These are phyloP conservation scores for Scomber colias DNA, from an alignment of 2,113 vertebrate species.

Conservation along the genomic window DNA sequence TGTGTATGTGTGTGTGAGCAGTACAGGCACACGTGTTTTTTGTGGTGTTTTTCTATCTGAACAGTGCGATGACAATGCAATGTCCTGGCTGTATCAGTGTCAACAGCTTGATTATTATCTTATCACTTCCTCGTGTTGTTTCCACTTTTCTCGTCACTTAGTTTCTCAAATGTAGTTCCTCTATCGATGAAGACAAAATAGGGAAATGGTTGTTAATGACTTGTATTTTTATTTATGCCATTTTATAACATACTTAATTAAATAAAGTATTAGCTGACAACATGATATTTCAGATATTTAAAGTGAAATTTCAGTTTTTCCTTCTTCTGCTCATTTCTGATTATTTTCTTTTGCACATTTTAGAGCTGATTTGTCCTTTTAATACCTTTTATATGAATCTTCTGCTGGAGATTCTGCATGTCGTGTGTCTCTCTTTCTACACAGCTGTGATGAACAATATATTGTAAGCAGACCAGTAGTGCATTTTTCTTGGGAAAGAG, in stretches of 20 bases:
- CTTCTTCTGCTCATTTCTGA: background rate
- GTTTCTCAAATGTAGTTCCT: no score
- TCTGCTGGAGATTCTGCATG: no score
- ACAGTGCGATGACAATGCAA: slow-evolving; percentile 34
- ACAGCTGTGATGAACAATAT: background rate
- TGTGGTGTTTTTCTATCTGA: background rate
- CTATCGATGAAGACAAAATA: background rate
- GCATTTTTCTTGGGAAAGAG: no score
- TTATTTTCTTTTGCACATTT: background rate
- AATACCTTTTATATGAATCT: no score
- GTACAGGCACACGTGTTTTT: background rate
- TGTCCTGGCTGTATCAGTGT: slow-evolving; percentile 26
- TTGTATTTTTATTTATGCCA: background rate
- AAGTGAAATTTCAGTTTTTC: background rate
- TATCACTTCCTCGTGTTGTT: slow-evolving; percentile 6
- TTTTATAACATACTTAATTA: background rate
- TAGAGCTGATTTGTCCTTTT: no score
- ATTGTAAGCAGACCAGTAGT: no score
- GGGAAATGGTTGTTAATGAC: background rate
- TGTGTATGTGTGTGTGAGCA: no score
- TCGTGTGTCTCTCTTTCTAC: background rate
- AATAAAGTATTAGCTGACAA: no score
- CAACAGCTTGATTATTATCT: slow-evolving; percentile 48
- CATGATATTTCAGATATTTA: background rate
- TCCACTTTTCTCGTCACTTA: slow-evolving; percentile 8